A percentile compares a stretch with the other conserved stretches of the same genome.
Evolutionary conservation across 1,140 invertebrate genomes (phyloP).

Genomic region (Liolophura sinensis): DNA sequence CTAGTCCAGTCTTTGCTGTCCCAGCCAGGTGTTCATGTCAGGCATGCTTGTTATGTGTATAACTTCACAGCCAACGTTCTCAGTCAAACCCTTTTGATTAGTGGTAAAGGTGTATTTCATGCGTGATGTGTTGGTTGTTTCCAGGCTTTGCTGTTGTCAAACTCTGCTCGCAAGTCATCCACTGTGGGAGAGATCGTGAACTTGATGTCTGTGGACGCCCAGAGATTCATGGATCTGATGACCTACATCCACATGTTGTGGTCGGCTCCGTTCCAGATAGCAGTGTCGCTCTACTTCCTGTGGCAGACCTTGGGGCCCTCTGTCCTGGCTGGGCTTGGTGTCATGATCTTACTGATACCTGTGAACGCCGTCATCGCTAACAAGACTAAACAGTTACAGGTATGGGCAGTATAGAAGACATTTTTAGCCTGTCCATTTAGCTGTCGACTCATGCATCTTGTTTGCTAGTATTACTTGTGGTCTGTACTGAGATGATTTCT

Average conservation of each 20-base stretch:
- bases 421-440: background rate
- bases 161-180: conserved; percentile 52
- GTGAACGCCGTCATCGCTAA: conserved; percentile 87
- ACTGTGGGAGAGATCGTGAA: conserved; percentile 69
- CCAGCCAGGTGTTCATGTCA: too few relatives aligned
- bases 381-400: conserved; percentile 68
- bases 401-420: conserved; percentile 19
- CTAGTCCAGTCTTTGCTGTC: too few relatives aligned
- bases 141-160: conserved; percentile 50
- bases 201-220: conserved; percentile 65
- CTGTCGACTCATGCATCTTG: background rate
- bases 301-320: conserved; percentile 72
- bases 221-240: conserved; percentile 61
- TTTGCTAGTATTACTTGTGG: too few relatives aligned
- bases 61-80: too few relatives aligned
- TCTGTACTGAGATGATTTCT: too few relatives aligned
- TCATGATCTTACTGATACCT: conserved; percentile 60
- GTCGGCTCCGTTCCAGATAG: conserved; percentile 94
- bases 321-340: conserved; percentile 57
- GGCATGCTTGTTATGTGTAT: too few relatives aligned
- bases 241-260: conserved; percentile 93
- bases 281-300: conserved; percentile 83
- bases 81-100: too few relatives aligned
- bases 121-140: conserved; percentile 3
- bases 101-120: too few relatives aligned